Evolutionary conservation across 2,888 invertebrate species (phyloP), one percentile per base, ranked within the genome.

Genomic region (Zaprionus lineosus): DNA sequence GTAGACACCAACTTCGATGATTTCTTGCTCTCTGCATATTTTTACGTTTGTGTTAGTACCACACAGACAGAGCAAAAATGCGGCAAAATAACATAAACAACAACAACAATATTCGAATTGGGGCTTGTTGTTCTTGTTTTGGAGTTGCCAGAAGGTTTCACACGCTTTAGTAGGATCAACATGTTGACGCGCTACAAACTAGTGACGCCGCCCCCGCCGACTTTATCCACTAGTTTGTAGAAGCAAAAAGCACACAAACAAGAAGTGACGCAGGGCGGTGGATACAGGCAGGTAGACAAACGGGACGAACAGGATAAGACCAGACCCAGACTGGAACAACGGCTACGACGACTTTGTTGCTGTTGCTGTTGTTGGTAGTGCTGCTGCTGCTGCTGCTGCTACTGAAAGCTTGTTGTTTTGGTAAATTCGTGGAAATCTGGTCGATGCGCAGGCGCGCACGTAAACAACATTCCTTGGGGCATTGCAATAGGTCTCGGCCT

Each of bases 391-490:
- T 6, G 12, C 39, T 44, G 57, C 41, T 16, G 46, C 52, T 57
- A 41, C 48, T 53, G 64, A 48, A 9, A 62, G 56, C 51, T 50
- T 55, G 33, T 75, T 70, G 61, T 59, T 73, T 63, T 70, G 29
- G 58, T 21, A 18, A 76, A 65, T 78, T 82, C 78, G 72, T 74
- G 55, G 76, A 81, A 78, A 74, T 66, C 69, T 60, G 64, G 28
- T 62, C 55, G 66, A 77, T 75, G 83, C 81, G 81, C 81, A 82
- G 68, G 81, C 81, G 81, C 68, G 77, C 81, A 82, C 79, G 83
- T 82, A 83, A 82, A 82, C 81, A 83, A 82, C 81, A 82, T 82
- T 82, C 81, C 81, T 74, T 15, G 48, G 55, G 58, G 66, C 62
- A 81, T 76, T 76, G 72, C 55, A 51, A 47, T 65, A 50, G 48